Percentiles rank a stretch among this genome's conserved stretches.
phyloP scores from a whole-genome alignment of 1,140 invertebrate species.

The Euura saliciscinereae region DNA sequence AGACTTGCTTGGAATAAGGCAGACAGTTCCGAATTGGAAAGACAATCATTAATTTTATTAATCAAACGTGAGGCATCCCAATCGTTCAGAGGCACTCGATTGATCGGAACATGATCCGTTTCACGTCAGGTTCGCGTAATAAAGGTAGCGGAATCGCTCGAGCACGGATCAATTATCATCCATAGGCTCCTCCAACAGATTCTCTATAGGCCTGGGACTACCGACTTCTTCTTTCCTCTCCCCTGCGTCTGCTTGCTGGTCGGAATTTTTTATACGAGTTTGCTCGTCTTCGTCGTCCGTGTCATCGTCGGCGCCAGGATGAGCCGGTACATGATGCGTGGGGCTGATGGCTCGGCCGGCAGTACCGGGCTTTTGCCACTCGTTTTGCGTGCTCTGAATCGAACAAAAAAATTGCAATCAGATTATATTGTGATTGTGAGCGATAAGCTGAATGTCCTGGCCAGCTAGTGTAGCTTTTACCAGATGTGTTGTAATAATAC shows the following conservation, averaged over 20 bases:
- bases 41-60: no score
- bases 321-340: conserved; percentile 56
- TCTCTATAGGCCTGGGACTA: conserved; percentile 37
- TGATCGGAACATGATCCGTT: no score
- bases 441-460: no score
- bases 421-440: no score
- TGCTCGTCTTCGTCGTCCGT: conserved; percentile 61
- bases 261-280: conserved; percentile 19
- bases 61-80: no score
- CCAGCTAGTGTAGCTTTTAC: no score
- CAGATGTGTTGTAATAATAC: background rate
- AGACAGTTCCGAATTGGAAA: no score
- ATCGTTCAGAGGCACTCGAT: no score
- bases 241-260: conserved; percentile 22
- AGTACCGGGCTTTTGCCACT: conserved; percentile 60
- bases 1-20: no score
- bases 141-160: no score
- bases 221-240: conserved; percentile 2
- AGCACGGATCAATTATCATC: conserved; percentile 10
- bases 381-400: conserved; percentile 52
- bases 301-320: conserved; percentile 63
- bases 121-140: no score
- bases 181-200: conserved; percentile 45
- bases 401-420: conserved; percentile 19
- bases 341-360: conserved; percentile 43